A percentile compares a stretch with the other conserved stretches of the same genome.
These are phyloP conservation scores for Dilophus febrilis DNA, from an alignment of 2,888 invertebrate species.

Conservation along the genomic window DNA sequence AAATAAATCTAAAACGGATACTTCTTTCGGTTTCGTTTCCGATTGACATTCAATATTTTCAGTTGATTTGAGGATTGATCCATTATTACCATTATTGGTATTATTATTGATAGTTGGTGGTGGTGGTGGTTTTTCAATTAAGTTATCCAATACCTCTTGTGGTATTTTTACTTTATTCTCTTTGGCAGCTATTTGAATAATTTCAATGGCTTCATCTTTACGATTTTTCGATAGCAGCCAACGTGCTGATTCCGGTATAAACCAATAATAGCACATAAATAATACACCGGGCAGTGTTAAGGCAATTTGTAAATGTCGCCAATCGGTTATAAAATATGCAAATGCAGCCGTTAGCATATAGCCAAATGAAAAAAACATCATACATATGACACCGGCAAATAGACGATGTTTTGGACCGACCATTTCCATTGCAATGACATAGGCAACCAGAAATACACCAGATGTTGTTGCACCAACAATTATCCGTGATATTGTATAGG, in stretches of 20 bases:
- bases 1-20: slow-evolving; percentile 41
- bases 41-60: too few relatives aligned
- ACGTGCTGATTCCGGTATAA: slow-evolving; percentile 56
- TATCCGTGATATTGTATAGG: slow-evolving; percentile 45
- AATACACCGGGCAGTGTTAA: slow-evolving; percentile 49
- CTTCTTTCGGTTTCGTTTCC: slow-evolving; percentile 18
- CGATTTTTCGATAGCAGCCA: slow-evolving; percentile 51
- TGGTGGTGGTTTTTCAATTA: slow-evolving; percentile 31
- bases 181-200: slow-evolving; percentile 43
- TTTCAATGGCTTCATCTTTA: slow-evolving; percentile 39
- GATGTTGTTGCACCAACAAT: slow-evolving; percentile 57
- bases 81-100: slow-evolving; percentile 14
- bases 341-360: slow-evolving; percentile 49
- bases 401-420: slow-evolving; percentile 51
- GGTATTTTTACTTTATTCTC: slow-evolving; percentile 44
- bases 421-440: slow-evolving; percentile 62
- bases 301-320: slow-evolving; percentile 51
- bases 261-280: slow-evolving; percentile 55
- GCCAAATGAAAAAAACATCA: slow-evolving; percentile 58
- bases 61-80: too few relatives aligned
- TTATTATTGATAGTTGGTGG: slow-evolving; percentile 25
- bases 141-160: slow-evolving; percentile 33
- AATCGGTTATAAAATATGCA: slow-evolving; percentile 47
- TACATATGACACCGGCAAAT: slow-evolving; percentile 52
- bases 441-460: slow-evolving; percentile 60